Evolutionary conservation across 1,140 invertebrate species (phyloP), one percentile per base, ranked within the genome.

Genomic region (Drusus annulatus): DNA sequence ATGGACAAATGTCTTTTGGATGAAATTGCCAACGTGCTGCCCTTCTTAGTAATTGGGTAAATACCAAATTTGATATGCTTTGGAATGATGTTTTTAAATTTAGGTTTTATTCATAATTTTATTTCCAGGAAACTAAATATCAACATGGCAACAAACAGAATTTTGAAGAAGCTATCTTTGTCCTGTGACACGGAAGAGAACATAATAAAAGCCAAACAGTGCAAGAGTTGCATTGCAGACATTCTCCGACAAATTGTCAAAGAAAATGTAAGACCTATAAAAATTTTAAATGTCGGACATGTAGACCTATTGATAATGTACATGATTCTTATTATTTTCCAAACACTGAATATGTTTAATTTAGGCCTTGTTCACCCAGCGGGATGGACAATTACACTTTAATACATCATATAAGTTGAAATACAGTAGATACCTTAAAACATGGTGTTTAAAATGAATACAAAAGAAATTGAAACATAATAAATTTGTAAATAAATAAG

Each of bases 121-220:
- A n/a, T 25, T 80, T 80, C 56, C 51, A 83, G 81, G 16, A 78
- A 83, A 62, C 19, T 83, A 10, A 80, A 79, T 58, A 63, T 76
- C 4, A 71, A 51, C 45, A 69, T 79, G 31, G 81, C 79, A n/a
- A 52, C 79, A 4, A 36, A 80, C 21, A 76, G 17, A 16, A 83
- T 83, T 5, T 19, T 83, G 17, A 78, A 71, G 62, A 78, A 73
- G n/a, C 54, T 76, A 10, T 71, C 63, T 7, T 50, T 68, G 7
- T 52, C 62, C 25, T 78, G 45, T 21, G 23, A 52, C 3, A 62
- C 76, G 10, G 58, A 69, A 17, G 65, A 74, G 21, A 74, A 74
- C 21, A 74, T 74, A 13, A 74, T 74, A 4, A 50, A 25, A 16
- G 23, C 52, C 13, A 31, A 74, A 19, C 50, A 74, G 50, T 74